Percentiles rank a stretch among this genome's conserved stretches.
Evolutionary conservation across 2,797 vertebrate genomes (phyloP).

Genomic region (Sorex maritimensis): DNA sequence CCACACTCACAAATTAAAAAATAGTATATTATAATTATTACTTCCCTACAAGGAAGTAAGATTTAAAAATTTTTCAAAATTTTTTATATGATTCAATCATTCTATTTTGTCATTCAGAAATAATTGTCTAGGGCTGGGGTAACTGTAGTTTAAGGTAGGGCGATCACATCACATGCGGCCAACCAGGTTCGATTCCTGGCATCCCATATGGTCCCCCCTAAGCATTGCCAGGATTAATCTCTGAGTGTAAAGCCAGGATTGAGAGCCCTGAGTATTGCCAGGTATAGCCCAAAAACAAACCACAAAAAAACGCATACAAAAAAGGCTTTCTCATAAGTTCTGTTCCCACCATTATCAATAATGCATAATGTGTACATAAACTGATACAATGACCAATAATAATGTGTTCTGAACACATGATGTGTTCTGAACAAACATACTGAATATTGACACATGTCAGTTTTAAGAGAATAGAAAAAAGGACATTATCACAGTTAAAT

Average conservation of each 20-base stretch:
- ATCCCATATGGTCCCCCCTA: too few species aligned
- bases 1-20: conserved; percentile 47
- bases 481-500: neutral
- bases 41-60: too few species aligned
- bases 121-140: neutral
- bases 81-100: neutral
- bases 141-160: too few species aligned
- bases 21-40: neutral
- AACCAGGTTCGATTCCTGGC: too few species aligned
- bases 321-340: neutral
- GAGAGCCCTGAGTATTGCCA: too few species aligned
- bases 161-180: too few species aligned
- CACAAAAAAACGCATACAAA: too few species aligned
- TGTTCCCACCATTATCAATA: conserved; percentile 24
- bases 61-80: too few species aligned
- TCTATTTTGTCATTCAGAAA: conserved; percentile 37
- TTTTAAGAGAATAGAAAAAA: neutral
- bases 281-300: too few species aligned
- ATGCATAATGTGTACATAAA: neutral
- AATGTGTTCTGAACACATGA: neutral
- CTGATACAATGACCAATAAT: too few species aligned
- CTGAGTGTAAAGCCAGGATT: too few species aligned
- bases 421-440: conserved; percentile 15
- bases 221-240: too few species aligned
- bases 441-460: neutral